Evolutionary conservation across 2,797 vertebrate genomes (phyloP).

Genomic region (Kryptopterus vitreolus): DNA sequence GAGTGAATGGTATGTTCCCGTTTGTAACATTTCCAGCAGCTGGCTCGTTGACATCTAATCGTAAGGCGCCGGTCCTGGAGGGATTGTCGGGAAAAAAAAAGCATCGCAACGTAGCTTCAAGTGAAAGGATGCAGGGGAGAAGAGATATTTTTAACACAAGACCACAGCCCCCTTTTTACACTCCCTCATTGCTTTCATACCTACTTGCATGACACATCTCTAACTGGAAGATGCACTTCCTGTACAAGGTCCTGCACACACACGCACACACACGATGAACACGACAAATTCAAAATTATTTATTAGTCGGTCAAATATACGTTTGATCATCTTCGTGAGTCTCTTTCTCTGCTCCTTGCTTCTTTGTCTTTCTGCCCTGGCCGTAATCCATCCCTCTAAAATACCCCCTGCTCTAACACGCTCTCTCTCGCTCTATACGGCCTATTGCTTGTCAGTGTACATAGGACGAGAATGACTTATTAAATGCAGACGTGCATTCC

Average conservation of each 20-base stretch:
- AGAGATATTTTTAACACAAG: constrained; percentile 71
- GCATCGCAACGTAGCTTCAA: constrained; percentile 65
- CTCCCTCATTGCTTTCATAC: constrained; percentile 54
- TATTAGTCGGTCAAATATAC: constrained; percentile 51
- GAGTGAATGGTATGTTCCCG: constrained; percentile 52
- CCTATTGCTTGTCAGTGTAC: neutral
- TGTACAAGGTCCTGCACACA: constrained; percentile 7
- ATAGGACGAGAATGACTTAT: constrained; percentile 61
- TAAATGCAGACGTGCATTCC: constrained; percentile 78
- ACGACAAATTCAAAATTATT: constrained; percentile 62
- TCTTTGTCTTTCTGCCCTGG: neutral
- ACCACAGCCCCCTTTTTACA: constrained; percentile 30
- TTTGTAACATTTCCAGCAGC: constrained; percentile 10
- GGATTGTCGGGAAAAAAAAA: constrained; percentile 73
- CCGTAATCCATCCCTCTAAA: constrained; percentile 23
- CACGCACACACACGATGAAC: constrained; percentile 40
- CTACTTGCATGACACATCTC: constrained; percentile 40
- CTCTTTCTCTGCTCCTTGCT: constrained; percentile 38
- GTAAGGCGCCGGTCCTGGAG: constrained; percentile 67
- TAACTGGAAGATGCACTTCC: neutral
- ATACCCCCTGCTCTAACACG: constrained; percentile 30
- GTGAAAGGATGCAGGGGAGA: constrained; percentile 66
- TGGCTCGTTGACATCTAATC: constrained; percentile 66
- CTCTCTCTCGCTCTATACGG: constrained; percentile 21
- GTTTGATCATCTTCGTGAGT: too few relatives aligned